Evolutionary conservation across 1,140 invertebrate genomes (phyloP), one percentile per base, ranked within the genome.

Genomic region (Bombus ignitus): DNA sequence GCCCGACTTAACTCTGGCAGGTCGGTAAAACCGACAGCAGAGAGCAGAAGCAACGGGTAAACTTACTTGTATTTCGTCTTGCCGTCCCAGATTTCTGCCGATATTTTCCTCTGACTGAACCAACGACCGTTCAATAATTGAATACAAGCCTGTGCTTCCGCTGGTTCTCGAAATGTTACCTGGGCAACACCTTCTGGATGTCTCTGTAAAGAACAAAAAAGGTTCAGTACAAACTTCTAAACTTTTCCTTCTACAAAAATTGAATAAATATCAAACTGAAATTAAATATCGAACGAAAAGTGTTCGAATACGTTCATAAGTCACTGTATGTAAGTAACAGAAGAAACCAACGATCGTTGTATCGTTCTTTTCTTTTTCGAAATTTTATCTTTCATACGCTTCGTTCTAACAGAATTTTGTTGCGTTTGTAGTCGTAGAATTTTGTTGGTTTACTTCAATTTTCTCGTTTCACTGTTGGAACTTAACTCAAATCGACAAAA

Each of bases 101-200:
- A 96, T 37, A 99, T 96, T 94, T 97, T 96, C 47, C 98, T 96
- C 92, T 98, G 97, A 6, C 97, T 97, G 95, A 99, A 99, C 96
- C 98, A 98, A n/a, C 98, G 96, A 0, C 98, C 97, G 95, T 99
- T 98, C 90, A 99, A 96, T 70, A 98, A 96, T 88, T 97, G 96
- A 25, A 99, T 97, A 80, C 99, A 99, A 62, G 97, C 96, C 95
- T 99, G 98, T 3, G 99, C 99, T 92, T 98, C 97, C 94, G 99
- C 98, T 2, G 98, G 96, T 53, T 98, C 97, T 83, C 97, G 97
- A 96, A 99, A 99, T 44, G 96, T 97, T 1, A 99, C 97, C 89
- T 99, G 97, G 4, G 98, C 98, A 5, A 99, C 97, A 44, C 99
- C 99, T 92, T 99, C 98, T 2, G 98, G 98, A 96, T 99, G 98